A percentile compares a stretch with the other conserved stretches of the same genome.
phyloP scores from a whole-genome alignment of 2,113 vertebrate genomes.

The Marcusenius ussheri region DNA sequence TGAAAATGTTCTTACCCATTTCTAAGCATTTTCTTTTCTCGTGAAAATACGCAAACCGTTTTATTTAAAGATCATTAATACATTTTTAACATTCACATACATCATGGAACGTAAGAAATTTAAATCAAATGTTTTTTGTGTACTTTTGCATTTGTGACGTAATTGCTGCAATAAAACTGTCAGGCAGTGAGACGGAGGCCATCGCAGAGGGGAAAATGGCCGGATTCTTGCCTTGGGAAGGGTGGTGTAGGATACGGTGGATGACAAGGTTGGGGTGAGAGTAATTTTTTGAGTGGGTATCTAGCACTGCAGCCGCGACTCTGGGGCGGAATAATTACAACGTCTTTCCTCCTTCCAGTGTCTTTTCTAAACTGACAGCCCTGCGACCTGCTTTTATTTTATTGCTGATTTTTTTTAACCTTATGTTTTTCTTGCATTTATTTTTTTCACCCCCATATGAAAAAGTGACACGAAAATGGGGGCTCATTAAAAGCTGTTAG shows the following conservation, averaged over 20 bases:
- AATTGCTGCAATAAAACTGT: conserved; percentile 5
- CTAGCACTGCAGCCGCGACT: background rate
- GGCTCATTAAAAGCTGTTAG: conserved; percentile 16
- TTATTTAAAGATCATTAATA: background rate
- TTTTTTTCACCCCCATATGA: background rate
- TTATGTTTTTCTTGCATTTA: conserved; percentile 3
- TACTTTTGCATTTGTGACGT: background rate
- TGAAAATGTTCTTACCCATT: background rate
- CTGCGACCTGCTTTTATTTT: conserved; percentile 8
- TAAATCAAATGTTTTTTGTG: background rate
- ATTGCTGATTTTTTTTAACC: background rate
- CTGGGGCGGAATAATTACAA: conserved; percentile 9
- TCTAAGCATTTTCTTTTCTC: background rate
- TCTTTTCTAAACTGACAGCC: background rate
- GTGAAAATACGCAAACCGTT: background rate
- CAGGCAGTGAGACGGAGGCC: background rate
- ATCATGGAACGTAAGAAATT: background rate
- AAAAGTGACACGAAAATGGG: conserved; percentile 14
- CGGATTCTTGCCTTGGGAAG: background rate
- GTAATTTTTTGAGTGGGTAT: conserved; percentile 20
- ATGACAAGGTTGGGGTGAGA: conserved; percentile 25
- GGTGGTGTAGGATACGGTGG: conserved; percentile 4
- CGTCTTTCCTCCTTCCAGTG: background rate
- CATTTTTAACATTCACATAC: background rate
- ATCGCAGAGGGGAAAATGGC: background rate